Percentiles rank a stretch among this genome's conserved stretches.
Evolutionary conservation across 2,797 vertebrate genomes (phyloP).

Genomic region (Acanthis flammea): DNA sequence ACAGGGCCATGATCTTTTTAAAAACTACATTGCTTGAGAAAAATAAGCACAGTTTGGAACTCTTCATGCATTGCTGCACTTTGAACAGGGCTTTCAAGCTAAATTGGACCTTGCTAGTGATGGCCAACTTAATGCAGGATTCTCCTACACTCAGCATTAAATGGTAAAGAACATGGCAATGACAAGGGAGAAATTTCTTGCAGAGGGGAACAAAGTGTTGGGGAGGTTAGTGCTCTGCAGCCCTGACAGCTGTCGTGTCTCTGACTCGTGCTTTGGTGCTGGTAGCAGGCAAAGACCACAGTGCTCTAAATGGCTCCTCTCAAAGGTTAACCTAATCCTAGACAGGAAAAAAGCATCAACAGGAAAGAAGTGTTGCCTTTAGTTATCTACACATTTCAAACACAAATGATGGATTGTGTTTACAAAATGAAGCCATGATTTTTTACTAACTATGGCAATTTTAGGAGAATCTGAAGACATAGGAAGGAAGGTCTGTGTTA

Average conservation of each 20-base stretch:
- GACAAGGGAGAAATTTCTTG: neutral
- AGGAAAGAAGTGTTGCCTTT: neutral
- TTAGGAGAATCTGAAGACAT: neutral
- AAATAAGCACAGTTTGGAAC: neutral
- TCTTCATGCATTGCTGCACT: neutral
- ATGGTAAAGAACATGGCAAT: neutral
- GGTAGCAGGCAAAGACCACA: neutral
- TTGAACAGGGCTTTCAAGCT: neutral
- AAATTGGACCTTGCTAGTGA: neutral
- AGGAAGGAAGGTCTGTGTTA: neutral
- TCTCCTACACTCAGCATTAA: neutral
- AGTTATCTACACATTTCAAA: neutral
- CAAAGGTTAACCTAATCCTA: neutral
- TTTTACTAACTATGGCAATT: neutral
- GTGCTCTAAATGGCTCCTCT: neutral
- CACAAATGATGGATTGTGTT: neutral
- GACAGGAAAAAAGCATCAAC: neutral
- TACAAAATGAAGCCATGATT: neutral
- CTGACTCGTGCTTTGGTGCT: neutral
- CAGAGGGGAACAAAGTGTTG: neutral
- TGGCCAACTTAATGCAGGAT: neutral
- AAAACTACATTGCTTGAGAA: neutral
- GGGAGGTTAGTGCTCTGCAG: neutral
- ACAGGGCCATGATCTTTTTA: neutral
- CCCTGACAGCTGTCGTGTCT: rapidly evolving